Evolutionary conservation across 2,888 invertebrate species (phyloP).

Genomic region (Spilarctia lutea): DNA sequence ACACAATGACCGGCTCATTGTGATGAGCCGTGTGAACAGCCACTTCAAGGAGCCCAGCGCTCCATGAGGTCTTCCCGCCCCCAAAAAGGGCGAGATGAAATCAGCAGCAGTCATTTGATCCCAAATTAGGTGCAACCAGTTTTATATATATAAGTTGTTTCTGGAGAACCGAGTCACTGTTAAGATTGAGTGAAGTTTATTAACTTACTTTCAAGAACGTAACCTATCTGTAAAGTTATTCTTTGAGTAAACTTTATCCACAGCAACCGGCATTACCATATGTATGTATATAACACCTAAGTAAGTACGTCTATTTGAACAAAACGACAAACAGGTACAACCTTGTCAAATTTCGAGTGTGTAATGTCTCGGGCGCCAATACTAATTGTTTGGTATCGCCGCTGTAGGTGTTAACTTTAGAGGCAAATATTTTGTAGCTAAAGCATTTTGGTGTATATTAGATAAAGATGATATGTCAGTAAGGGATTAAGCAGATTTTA

Average conservation of each 20-base stretch:
- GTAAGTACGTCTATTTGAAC: conserved; percentile 39
- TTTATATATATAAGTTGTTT: too few relatives aligned
- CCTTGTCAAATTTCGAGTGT: conserved; percentile 58
- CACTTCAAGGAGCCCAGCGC: too few relatives aligned
- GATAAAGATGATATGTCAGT: neutral
- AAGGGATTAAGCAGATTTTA: neutral
- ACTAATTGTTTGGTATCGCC: conserved; percentile 36
- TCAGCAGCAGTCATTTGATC: too few relatives aligned
- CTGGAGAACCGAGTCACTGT: too few relatives aligned
- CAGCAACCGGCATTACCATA: conserved; percentile 30
- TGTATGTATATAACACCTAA: conserved; percentile 24
- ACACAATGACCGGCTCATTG: too few relatives aligned
- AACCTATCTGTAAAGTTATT: conserved; percentile 18
- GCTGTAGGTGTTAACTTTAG: conserved; percentile 35
- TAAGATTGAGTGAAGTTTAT: too few relatives aligned
- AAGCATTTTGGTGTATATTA: conserved; percentile 18
- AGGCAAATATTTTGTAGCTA: conserved; percentile 35
- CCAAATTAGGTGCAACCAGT: too few relatives aligned
- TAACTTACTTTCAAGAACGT: neutral
- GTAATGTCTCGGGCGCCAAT: conserved; percentile 47
- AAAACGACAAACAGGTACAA: conserved; percentile 37
- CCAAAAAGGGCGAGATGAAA: too few relatives aligned
- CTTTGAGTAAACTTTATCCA: conserved; percentile 23
- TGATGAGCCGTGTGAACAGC: too few relatives aligned
- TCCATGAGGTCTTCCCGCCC: too few relatives aligned